Evolutionary conservation across 2,113 vertebrate species (phyloP), one percentile per base, ranked within the genome.

Genomic region (Rhagologus leucostigma): DNA sequence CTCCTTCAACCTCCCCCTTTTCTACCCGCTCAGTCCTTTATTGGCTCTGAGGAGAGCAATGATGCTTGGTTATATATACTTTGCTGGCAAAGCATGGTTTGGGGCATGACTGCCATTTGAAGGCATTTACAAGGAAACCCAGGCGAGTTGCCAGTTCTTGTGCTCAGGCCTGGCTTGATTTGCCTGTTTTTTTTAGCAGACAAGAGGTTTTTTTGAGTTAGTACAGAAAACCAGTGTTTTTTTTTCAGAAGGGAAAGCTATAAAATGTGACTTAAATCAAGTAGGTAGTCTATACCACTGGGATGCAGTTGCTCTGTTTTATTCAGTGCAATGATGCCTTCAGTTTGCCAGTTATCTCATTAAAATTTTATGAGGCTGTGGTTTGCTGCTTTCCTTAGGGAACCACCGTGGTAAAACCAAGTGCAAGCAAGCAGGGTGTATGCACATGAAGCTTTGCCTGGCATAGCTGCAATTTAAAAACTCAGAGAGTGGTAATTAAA

Each of bases 41-140:
- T 96, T 96, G 96, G 95, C 88, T 76, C 39, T 53, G 57, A 89
- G 90, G 76, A 81, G 79, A 56, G 71, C 1, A 0, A 16, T 23
- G 71, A 9, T 88, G 82, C 88, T 59, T 35, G 67, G 65, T 92
- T 94, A 91, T 81, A 81, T 82, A 81, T 89, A 87, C 90, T 92
- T 35, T 46, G 75, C 46, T 24, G 0, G 8, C 1, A 2, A 37
- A 95, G 62, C 0, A 0, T 60, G n/a, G 79, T 80, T 93, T 77
- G 79, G 68, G 69, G 24, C 42, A 68, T 78, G 95, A 94, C 92
- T 96, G 92, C 95, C 93, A 90, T 96, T 97, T 97, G 92, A 94
- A 97, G 96, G 90, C 96, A 92, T 96, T 95, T 96, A 26, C 64
- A 87, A 93, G 80, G 92, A 94, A 95, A 87, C 47, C 22, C 70